These are phyloP conservation scores for Pantherophis alleghaniensis DNA, from an alignment of 2,797 vertebrate species.

Conservation along the genomic window DNA sequence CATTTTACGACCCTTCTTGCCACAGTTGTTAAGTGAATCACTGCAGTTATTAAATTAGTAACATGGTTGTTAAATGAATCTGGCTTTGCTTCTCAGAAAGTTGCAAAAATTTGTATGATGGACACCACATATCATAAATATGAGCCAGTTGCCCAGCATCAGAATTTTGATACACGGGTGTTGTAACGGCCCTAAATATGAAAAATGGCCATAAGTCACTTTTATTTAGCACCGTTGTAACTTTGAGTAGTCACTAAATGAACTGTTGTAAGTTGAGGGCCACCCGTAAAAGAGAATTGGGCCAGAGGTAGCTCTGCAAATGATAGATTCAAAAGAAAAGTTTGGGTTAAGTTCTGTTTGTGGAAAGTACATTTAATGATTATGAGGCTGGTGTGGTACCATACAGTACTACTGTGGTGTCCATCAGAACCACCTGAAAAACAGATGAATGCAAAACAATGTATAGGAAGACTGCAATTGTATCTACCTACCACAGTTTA, in stretches of 20 bases:
- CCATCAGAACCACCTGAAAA: background rate
- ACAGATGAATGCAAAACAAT: background rate
- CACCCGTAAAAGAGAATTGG: background rate
- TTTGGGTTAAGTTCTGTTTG: background rate
- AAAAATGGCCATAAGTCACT: background rate
- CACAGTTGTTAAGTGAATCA: background rate
- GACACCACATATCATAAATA: background rate
- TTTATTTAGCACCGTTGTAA: background rate
- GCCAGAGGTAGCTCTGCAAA: background rate
- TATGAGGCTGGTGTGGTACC: background rate
- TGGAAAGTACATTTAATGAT: background rate
- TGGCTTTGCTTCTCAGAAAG: background rate
- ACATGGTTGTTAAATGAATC: background rate
- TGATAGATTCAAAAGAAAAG: background rate
- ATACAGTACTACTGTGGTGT: background rate
- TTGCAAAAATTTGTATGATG: background rate
- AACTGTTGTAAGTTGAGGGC: background rate
- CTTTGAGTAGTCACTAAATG: background rate
- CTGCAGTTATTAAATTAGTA: background rate
- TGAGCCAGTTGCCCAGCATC: background rate
- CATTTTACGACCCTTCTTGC: background rate
- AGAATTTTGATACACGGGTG: rapidly evolving
- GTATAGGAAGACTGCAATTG: background rate
- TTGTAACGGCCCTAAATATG: background rate
- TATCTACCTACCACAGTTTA: background rate